Evolutionary conservation across 2,113 vertebrate genomes (phyloP), one percentile per base, ranked within the genome.

Genomic region (Motacilla tschutschensis): DNA sequence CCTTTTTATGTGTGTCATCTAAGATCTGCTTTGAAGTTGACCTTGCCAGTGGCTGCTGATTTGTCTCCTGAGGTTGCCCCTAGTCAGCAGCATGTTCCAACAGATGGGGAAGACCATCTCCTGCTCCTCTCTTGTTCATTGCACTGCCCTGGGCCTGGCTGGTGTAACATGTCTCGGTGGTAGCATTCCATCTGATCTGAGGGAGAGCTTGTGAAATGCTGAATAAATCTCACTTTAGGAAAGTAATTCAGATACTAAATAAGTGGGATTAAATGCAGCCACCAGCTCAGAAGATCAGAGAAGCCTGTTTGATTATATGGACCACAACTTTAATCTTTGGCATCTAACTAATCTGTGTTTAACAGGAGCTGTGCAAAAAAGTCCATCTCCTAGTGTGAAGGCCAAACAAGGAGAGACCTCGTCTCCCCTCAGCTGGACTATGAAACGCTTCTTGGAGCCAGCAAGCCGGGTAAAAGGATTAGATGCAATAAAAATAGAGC

Each of bases 331-430:
- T 38, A 66, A 62, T 58, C 87, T 88, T 53, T 82, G 41, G 5
- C 59, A n/a, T 74, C 78, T 81, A 79, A 93, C 48, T 71, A 51
- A 73, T 16, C 29, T 91, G 10, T 78, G 3, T 88, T 91, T 93
- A 75, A 81, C 91, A 99, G 99, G 98, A 55, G 83, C 96, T 33
- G 97, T 97, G 66, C 96, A 97, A 78, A 99, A 98, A 94, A 98
- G 97, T 59, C 97, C 97, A 4, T 97, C 96, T 72, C 96, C 98
- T 40, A 91, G 91, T 33, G 95, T 97, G 90, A 99, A 98, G 93
- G 93, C 97, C 53, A 97, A 97, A 84, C 97, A 96, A 81, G 96
- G 87, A 71, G 96, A 97, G 17, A 94, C 94, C 16, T 95, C 96
- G 13, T 93, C 97, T 17, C 73, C 93, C 8, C 97, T 98, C 91